Evolutionary conservation across 2,113 vertebrate genomes (phyloP), one percentile per base, ranked within the genome.

Genomic region (Physeter macrocephalus): DNA sequence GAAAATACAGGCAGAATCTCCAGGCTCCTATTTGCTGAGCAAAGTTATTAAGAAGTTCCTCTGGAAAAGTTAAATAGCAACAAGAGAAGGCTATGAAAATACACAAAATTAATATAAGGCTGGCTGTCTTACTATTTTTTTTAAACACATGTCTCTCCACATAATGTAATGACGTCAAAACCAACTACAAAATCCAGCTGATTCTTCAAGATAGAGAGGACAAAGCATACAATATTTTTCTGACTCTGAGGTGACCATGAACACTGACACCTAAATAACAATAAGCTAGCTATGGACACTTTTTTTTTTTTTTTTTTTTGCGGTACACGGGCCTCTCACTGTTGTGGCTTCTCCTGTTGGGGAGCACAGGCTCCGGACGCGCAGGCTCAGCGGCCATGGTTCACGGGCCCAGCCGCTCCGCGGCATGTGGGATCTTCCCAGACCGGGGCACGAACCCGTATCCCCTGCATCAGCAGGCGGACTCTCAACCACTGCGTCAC

Each of bases 21-120:
- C 99, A 99, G 1, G 99, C 99, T 98, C 99, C 99, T n/a, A 99
- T 99, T 98, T 99, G 99, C 98, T 99, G 99, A 97, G 99, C 99
- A 98, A 99, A 99, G 98, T 99, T 99, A 98, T 99, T 99, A 97
- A 99, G 98, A 98, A 99, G 99, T 96, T 99, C 99, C 98, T 99
- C 99, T 99, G 98, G 67, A 99, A 97, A 98, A 98, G 98, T 1
- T 92, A 96, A 97, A 90, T 4, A 93, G 83, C 43, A 91, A 95
- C 87, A 97, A 98, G 89, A 97, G 36, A 85, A 36, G 9, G 3
- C 59, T 36, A 95, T 97, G 67, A 88, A 88, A 97, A 97, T 77
- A 84, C 21, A 93, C 43, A 29, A 97, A 88, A 93, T 90, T 77
- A 95, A 82, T 49, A 64, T 6, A 93, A 87, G 41, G 15, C 31